These are phyloP conservation scores for Scolopax mira DNA, from an alignment of 2,113 vertebrate species.

Conservation along the genomic window DNA sequence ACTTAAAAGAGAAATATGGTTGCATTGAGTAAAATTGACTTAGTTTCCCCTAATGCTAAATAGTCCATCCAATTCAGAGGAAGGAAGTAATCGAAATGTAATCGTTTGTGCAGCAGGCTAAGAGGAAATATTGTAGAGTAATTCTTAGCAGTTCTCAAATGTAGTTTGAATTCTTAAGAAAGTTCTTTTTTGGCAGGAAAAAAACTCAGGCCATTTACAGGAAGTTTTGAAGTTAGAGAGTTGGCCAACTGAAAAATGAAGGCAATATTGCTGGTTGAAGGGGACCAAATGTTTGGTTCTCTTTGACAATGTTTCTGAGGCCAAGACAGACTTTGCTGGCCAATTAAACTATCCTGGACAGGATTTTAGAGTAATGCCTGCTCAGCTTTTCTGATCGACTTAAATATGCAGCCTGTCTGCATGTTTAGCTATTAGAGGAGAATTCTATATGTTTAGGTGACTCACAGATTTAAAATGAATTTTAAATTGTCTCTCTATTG, in stretches of 20 bases:
- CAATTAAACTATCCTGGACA: background rate
- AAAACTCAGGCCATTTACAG: background rate
- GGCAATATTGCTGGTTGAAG: conserved; percentile 1
- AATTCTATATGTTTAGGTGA: background rate
- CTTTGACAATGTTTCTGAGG: background rate
- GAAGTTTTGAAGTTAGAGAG: conserved; percentile 24
- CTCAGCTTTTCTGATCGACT: background rate
- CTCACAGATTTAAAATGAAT: background rate
- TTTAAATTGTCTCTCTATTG: background rate
- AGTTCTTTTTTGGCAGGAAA: conserved; percentile 6
- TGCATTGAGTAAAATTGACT: background rate
- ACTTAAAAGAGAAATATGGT: background rate
- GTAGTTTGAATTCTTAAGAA: background rate
- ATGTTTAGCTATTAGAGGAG: background rate
- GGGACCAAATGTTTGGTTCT: conserved; percentile 53
- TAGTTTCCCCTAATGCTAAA: background rate
- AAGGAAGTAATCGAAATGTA: conserved; percentile 37
- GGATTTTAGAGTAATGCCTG: conserved; percentile 17
- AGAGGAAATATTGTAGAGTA: conserved; percentile 41
- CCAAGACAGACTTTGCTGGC: conserved; percentile 41
- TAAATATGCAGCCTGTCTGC: background rate
- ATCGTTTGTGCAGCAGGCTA: conserved; percentile 6
- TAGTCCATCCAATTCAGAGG: conserved; percentile 18
- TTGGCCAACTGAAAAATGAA: background rate
- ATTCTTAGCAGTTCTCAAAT: conserved; percentile 7